Evolutionary conservation across 2,113 vertebrate genomes (phyloP), one percentile per base, ranked within the genome.

Genomic region (Benitochromis conjunctus): DNA sequence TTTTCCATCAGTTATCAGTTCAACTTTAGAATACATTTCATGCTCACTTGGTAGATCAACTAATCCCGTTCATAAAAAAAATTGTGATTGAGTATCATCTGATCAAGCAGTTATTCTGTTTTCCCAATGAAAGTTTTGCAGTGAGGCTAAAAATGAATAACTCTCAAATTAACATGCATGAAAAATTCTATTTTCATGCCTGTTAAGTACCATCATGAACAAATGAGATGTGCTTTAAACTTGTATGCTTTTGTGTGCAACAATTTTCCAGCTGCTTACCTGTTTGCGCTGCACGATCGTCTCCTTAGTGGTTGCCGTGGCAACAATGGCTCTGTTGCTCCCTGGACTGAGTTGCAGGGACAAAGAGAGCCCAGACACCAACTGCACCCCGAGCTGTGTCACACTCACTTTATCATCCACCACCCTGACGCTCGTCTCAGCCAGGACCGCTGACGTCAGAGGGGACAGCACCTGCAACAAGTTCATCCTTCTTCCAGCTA

Each of bases 331-430:
- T 62, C 96, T 96, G 94, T 96, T 98, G 94, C 97, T 98, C 6
- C 97, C 97, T 0, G 97, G 94, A 83, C 97, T 98, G 94, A 97
- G 97, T 91, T 98, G 98, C 81, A 99, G 92, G 66, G 98, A 98
- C 31, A 99, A 96, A 0, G 98, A 97, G 82, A 99, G 95, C 0
- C 97, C 98, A 0, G 98, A 97, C 29, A 99, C 97, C 95, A 99
- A 93, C 93, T 99, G 97, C 89, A 99, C 97, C 2, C 98, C 97
- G 4, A 99, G 95, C 95, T 98, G 97, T 0, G 97, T 97, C 90
- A 99, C 96, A 18, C 97, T 97, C 95, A 99, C 98, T 95, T 98
- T 99, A 89, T 99, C 98, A 1, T 98, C 98, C 89, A 98, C 93
- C 81, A 99, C 98, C 1, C 96, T 96, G 94, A 99, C 94, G 21